Evolutionary conservation across 2,113 vertebrate genomes (phyloP).

Genomic region (zebrafish (Danio rerio)): DNA sequence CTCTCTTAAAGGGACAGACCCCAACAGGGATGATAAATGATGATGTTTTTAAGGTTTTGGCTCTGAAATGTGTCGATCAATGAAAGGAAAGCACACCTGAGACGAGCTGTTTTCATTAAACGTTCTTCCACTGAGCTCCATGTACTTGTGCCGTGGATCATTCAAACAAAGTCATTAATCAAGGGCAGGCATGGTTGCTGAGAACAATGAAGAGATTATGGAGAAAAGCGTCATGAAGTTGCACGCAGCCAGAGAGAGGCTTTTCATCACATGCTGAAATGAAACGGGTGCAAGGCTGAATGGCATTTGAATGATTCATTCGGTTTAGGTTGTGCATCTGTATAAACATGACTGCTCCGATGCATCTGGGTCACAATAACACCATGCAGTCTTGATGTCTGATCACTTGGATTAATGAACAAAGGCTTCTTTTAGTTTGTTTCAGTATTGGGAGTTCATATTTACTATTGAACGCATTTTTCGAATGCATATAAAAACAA

Average conservation of each 20-base stretch:
- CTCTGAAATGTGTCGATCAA: constrained; percentile 71
- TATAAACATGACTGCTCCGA: not conserved
- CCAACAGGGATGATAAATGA: too few relatives aligned
- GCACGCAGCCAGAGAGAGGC: not conserved
- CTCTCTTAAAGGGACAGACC: too few relatives aligned
- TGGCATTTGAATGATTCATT: constrained; percentile 20
- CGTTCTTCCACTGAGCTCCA: constrained; percentile 71
- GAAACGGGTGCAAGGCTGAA: constrained; percentile 9
- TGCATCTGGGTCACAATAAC: constrained; percentile 1
- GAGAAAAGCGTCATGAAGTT: constrained; percentile 51
- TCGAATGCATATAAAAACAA: too few relatives aligned
- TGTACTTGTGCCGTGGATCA: constrained; percentile 67
- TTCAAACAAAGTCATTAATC: constrained; percentile 74
- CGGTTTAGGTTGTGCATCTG: not conserved
- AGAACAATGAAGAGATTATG: constrained; percentile 66
- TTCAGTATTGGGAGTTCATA: not conserved
- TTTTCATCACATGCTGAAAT: constrained; percentile 31
- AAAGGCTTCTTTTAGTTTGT: not conserved
- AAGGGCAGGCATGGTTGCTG: constrained; percentile 59
- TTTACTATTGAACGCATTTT: not conserved
- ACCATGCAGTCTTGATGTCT: not conserved
- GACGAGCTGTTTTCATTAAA: constrained; percentile 76
- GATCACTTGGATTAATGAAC: not conserved
- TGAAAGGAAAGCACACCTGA: constrained; percentile 69
- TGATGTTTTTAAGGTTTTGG: constrained; percentile 35